These are phyloP conservation scores for Metopolophium dirhodum DNA, from an alignment of 1,140 invertebrate genomes.

Conservation along the genomic window DNA sequence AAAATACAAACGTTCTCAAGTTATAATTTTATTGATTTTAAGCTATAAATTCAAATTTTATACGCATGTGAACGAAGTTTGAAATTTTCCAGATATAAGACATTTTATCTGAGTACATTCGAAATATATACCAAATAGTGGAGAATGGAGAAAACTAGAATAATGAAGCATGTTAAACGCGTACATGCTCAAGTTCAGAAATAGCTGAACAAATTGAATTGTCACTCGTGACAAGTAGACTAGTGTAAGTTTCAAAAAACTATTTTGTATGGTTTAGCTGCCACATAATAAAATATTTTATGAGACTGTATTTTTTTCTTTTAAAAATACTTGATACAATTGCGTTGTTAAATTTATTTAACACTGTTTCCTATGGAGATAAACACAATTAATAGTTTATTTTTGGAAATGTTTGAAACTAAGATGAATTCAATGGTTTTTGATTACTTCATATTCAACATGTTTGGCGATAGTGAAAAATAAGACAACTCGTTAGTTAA, in stretches of 20 bases:
- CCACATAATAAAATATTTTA: neutral
- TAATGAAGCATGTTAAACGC: neutral
- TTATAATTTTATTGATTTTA: neutral
- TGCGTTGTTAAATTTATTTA: neutral
- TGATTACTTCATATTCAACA: no score
- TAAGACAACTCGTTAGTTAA: no score
- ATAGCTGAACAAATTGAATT: conserved; percentile 19
- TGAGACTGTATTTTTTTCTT: neutral
- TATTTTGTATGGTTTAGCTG: neutral
- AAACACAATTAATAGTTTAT: neutral
- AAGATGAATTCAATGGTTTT: neutral
- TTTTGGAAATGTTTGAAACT: neutral
- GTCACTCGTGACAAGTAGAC: neutral
- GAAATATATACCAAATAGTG: neutral
- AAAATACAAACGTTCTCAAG: neutral
- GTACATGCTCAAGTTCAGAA: neutral
- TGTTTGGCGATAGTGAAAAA: no score
- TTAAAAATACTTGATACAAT: neutral
- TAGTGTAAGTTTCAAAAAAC: neutral
- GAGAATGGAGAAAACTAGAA: neutral
- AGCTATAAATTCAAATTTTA: neutral
- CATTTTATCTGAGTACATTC: neutral
- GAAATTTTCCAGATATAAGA: neutral
- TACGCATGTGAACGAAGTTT: neutral
- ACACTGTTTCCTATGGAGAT: no score